Percentiles rank a stretch among this genome's conserved stretches.
phyloP scores from a whole-genome alignment of 1,140 invertebrate species.

The Nautilus pompilius region DNA sequence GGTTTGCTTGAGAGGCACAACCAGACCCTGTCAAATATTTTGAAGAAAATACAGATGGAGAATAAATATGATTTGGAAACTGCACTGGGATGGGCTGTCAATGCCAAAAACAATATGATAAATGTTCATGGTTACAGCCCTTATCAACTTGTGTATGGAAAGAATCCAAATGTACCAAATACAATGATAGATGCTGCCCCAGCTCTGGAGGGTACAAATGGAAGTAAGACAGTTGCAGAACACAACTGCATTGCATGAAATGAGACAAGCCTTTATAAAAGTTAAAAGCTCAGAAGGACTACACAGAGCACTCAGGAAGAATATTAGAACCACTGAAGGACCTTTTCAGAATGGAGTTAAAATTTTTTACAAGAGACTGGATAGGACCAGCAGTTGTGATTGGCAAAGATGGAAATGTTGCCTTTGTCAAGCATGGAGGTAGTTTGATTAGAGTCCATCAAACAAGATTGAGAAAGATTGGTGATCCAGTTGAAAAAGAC shows the following conservation, averaged over 20 bases:
- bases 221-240: conserved; percentile 5
- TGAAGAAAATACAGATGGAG: conserved; percentile 9
- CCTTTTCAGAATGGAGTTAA: conserved; percentile 10
- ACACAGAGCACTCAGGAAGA: conserved; percentile 12
- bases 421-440: conserved; percentile 21
- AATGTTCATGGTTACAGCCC: conserved; percentile 11
- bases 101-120: not conserved
- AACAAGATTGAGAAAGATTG: no score
- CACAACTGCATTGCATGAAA: conserved; percentile 7
- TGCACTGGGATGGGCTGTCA: conserved; percentile 5
- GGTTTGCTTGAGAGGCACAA: conserved; percentile 19
- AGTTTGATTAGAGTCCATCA: conserved; percentile 14
- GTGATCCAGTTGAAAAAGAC: no score
- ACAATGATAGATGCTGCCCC: conserved; percentile 10
- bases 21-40: conserved; percentile 14
- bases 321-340: conserved; percentile 7
- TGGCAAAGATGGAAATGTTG: conserved; percentile 15
- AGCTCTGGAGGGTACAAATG: conserved; percentile 12
- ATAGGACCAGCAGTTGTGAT: conserved; percentile 20
- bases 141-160: conserved; percentile 12
- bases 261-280: conserved; percentile 13
- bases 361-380: conserved; percentile 17
- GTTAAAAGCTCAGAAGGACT: conserved; percentile 20
- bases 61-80: conserved; percentile 14
- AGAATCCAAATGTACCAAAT: conserved; percentile 14